Conservation (phyloP, 2,113 vertebrate species). For the Tragelaphus scriptus region DNA sequence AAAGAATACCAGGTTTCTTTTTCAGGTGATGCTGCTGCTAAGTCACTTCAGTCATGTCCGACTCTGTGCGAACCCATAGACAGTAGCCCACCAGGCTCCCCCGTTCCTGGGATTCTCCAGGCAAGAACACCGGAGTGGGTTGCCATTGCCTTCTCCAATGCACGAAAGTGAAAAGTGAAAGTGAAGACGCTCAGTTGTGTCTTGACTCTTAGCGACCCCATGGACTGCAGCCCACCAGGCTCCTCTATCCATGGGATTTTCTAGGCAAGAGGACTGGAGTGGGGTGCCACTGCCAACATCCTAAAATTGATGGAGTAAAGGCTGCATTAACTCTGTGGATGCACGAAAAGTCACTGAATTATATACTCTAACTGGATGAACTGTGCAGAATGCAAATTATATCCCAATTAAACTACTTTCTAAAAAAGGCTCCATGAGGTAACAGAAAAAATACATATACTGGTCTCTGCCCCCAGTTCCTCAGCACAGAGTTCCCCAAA, state of each 20-base stretch:
- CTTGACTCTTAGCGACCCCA: no score
- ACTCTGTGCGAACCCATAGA: no score
- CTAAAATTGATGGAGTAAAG: not conserved
- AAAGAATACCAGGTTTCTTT: not conserved
- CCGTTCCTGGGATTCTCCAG: no score
- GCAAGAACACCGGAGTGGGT: no score
- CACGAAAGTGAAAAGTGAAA: no score
- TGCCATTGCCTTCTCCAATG: no score
- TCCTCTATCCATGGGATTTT: no score
- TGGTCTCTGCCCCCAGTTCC: not conserved
- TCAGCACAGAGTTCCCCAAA: not conserved
- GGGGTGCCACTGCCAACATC: not conserved
- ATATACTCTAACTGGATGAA: not conserved
- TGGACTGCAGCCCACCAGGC: no score
- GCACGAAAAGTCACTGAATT: not conserved
- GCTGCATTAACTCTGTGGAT: not conserved
- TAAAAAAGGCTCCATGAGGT: not conserved
- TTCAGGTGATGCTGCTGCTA: not conserved
- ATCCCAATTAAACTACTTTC: not conserved
- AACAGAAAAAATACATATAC: not conserved
- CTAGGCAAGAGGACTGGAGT: no score
- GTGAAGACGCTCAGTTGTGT: no score
- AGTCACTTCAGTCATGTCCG: no score
- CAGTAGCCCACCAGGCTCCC: no score
- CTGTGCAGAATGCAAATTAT: not conserved